Evolutionary conservation across 92 coral and sea anemone genomes (phyloP), one percentile per base, ranked within the genome.

Genomic region (Epizoanthus fatuus): DNA sequence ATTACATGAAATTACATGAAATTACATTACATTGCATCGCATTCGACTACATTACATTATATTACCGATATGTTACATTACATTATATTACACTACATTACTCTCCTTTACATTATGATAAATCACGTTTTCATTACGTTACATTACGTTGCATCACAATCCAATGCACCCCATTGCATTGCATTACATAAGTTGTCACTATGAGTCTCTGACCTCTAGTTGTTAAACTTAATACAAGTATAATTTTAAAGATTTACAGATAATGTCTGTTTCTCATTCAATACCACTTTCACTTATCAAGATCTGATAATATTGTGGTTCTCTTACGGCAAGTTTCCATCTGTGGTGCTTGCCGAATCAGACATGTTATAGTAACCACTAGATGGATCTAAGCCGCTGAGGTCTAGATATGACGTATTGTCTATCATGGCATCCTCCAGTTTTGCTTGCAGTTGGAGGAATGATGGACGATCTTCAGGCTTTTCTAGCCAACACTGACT

Each of bases 31-130:
- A 79, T 59, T 54, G 20, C 75, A 35, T 59, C 13, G 56, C 75
- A 58, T n/a, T n/a, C n/a, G n/a, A n/a, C n/a, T 35, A n/a, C 72
- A 57, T 0, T 37, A 79, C 51, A 22, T 4, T 20, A 79, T 72
- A 79, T 29, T 32, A 38, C 76, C n/a, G n/a, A n/a, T n/a, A n/a
- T n/a, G 32, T 37, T 56, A 79, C 84, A 79, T 62, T 57, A 79
- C 84, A 29, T 4, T 35, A 56, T 74, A 76, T 56, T 68, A 56
- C 82, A n/a, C 0, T 17, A 55, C 82, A 4, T 11, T 55, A 59
- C 72, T 2, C 0, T 15, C 1, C 67, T 3, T 15, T 42, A n/a
- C 72, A 51, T 4, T 37, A n/a, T n/a, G n/a, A n/a, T n/a, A n/a
- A n/a, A n/a, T n/a, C n/a, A 49, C 67, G 35, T 4, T 73, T 2